Conservation (phyloP, 2,888 invertebrate species). For the Drosophila multiciliata region DNA sequence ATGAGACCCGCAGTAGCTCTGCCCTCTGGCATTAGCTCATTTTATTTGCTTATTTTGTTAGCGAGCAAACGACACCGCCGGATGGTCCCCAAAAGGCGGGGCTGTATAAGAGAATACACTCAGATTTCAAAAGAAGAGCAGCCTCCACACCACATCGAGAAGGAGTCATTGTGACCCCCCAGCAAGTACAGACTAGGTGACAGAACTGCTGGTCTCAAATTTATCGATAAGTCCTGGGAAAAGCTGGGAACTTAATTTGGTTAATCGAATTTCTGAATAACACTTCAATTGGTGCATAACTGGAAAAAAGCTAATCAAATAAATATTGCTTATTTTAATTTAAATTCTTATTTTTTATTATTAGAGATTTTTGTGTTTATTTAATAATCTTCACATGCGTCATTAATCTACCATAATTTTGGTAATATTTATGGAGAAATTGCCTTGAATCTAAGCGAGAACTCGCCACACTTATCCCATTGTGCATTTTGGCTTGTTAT, state of each 20-base stretch:
- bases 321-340: background rate
- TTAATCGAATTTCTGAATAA: background rate
- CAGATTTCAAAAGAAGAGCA: slow-evolving; percentile 66
- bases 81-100: slow-evolving; percentile 11
- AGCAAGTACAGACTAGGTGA: slow-evolving; percentile 6
- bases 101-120: slow-evolving; percentile 52
- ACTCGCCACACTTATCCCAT: slow-evolving; percentile 35
- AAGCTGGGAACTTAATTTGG: background rate
- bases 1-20: slow-evolving; percentile 48
- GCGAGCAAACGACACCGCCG: slow-evolving; percentile 62
- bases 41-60: slow-evolving; percentile 77
- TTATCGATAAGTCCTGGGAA: slow-evolving; percentile 28
- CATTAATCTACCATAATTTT: background rate
- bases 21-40: slow-evolving; percentile 68
- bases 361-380: background rate
- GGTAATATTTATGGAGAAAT: slow-evolving; percentile 8
- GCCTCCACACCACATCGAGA: slow-evolving; percentile 9
- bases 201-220: slow-evolving; percentile 13
- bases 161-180: slow-evolving; percentile 53
- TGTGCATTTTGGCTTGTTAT: slow-evolving; percentile 38
- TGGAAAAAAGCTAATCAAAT: background rate
- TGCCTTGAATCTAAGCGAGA: slow-evolving; percentile 27
- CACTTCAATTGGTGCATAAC: background rate
- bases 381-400: background rate
- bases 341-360: background rate